phyloP scores from a whole-genome alignment of 2,797 vertebrate species.

The Craterocephalus amniculus region DNA sequence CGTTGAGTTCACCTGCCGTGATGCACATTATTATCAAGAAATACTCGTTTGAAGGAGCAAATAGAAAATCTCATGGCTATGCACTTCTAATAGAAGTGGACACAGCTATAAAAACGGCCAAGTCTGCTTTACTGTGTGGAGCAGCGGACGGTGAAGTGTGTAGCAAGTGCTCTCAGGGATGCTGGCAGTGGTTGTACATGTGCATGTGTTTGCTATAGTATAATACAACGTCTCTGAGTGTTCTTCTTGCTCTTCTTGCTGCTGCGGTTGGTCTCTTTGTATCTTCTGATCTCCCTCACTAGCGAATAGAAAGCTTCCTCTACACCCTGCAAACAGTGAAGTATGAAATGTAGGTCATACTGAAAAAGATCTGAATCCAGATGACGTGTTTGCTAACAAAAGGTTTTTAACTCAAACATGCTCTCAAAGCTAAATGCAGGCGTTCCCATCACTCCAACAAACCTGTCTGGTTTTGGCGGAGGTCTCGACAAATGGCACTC shows the following conservation, averaged over 20 bases:
- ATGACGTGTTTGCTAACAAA: not conserved
- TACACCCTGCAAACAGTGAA: conserved; percentile 81
- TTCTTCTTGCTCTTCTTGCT: conserved; percentile 90
- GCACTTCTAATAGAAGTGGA: conserved; percentile 24
- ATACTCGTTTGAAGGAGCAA: conserved; percentile 2
- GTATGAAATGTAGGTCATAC: not conserved
- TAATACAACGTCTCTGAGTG: conserved; percentile 81
- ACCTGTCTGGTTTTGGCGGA: conserved; percentile 88
- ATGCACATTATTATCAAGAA: conserved; percentile 3
- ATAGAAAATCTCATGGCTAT: conserved; percentile 25
- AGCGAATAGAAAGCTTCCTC: conserved; percentile 91
- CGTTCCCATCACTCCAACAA: not conserved
- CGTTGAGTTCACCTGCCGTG: not conserved
- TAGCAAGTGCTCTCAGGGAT: conserved; percentile 55
- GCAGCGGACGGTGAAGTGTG: conserved; percentile 21
- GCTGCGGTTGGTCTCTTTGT: conserved; percentile 90
- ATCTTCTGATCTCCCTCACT: conserved; percentile 88
- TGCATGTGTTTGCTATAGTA: conserved; percentile 77
- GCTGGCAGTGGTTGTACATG: conserved; percentile 9
- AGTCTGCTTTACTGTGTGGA: conserved; percentile 18
- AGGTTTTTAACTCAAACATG: too few relatives aligned
- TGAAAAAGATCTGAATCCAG: not conserved
- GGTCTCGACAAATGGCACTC: conserved; percentile 85
- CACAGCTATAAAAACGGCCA: conserved; percentile 24
- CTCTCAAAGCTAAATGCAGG: too few relatives aligned